Evolutionary conservation across 1,140 invertebrate genomes (phyloP).

Genomic region (Drepana arcuata): DNA sequence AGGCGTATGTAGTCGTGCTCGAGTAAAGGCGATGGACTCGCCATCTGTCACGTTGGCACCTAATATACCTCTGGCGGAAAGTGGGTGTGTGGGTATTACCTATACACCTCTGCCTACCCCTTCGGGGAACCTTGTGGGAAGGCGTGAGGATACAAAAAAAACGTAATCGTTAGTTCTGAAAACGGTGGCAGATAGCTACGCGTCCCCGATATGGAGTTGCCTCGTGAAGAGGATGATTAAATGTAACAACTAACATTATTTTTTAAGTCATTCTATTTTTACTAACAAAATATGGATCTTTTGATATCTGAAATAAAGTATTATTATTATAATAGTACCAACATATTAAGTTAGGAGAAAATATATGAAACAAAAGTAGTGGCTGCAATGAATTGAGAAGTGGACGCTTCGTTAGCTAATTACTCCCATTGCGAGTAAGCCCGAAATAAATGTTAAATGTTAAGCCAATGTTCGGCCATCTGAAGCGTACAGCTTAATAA

Average conservation of each 20-base stretch:
- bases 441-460: constrained; percentile 4
- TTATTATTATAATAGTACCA: neutral
- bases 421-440: constrained; percentile 1
- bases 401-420: constrained; percentile 1
- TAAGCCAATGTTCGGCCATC: constrained; percentile 1
- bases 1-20: too few species aligned
- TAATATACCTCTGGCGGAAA: too few species aligned
- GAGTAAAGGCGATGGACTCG: too few species aligned
- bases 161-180: constrained; percentile 7
- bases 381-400: neutral
- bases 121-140: too few species aligned
- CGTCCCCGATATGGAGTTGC: too few species aligned
- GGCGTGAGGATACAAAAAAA: too few species aligned
- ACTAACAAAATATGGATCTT: neutral
- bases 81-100: too few species aligned
- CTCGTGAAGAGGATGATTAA: constrained; percentile 8
- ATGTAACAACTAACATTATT: constrained; percentile 10
- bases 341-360: too few species aligned
- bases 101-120: too few species aligned
- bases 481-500: neutral
- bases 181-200: too few species aligned
- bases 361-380: too few species aligned
- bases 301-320: neutral
- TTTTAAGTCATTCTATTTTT: neutral
- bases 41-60: too few species aligned